Evolutionary conservation across 2,113 vertebrate species (phyloP).

Genomic region (Haliaeetus leucogaster): DNA sequence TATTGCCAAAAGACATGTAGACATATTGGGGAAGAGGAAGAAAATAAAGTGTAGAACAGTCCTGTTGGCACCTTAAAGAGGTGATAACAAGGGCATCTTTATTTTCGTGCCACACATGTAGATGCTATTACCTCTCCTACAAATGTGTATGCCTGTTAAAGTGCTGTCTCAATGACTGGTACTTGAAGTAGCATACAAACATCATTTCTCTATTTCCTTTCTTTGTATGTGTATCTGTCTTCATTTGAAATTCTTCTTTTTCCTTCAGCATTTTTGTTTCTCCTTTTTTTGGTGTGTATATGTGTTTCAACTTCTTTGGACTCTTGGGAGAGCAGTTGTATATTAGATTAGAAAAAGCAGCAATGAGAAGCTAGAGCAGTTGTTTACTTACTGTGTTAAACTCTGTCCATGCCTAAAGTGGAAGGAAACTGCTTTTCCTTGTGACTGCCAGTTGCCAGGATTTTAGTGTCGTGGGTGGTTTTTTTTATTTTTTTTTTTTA

Average conservation of each 20-base stretch:
- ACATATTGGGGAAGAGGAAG: neutral
- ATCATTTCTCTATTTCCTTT: neutral
- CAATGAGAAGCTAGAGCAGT: neutral
- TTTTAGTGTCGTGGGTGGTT: neutral
- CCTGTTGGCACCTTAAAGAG: neutral
- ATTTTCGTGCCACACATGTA: neutral
- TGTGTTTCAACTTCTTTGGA: neutral
- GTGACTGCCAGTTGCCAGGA: neutral
- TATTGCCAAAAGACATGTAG: neutral
- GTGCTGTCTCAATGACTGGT: neutral
- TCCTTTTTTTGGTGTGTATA: neutral
- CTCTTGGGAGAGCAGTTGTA: neutral
- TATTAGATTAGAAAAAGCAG: neutral
- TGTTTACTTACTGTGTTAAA: neutral
- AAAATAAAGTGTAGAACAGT: neutral
- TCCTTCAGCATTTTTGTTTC: neutral
- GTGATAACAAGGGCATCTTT: neutral
- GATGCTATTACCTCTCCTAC: neutral
- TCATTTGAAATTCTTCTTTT: neutral
- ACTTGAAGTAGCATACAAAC: neutral
- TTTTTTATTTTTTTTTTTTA: too few species aligned
- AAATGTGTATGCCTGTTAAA: neutral
- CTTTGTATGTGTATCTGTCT: neutral
- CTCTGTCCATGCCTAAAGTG: neutral
- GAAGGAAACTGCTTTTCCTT: conserved; percentile 37